Evolutionary conservation across 2,113 vertebrate genomes (phyloP).

Genomic region (Pimephales promelas): DNA sequence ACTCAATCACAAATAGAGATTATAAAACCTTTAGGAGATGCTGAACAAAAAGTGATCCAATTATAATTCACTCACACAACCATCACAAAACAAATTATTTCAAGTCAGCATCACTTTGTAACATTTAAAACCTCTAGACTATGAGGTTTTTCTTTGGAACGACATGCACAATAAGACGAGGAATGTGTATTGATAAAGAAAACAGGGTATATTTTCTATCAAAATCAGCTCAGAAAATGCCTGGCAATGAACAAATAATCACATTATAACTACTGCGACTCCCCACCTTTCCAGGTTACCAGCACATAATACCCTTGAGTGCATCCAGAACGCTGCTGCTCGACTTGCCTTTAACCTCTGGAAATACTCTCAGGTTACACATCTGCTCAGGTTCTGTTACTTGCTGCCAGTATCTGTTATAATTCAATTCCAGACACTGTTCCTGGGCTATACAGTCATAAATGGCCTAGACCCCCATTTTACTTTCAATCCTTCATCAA

Average conservation of each 20-base stretch:
- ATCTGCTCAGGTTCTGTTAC: constrained; percentile 33
- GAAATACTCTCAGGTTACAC: constrained; percentile 33
- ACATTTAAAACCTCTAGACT: background rate
- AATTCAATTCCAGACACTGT: constrained; percentile 40
- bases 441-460: background rate
- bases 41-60: background rate
- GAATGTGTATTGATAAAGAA: background rate
- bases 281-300: background rate
- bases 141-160: background rate
- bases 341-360: constrained; percentile 34
- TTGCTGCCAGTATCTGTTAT: constrained; percentile 13
- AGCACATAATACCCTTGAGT: constrained; percentile 2
- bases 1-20: constrained; percentile 17
- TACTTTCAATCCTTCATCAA: constrained; percentile 32
- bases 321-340: constrained; percentile 10
- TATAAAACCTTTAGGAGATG: constrained; percentile 2
- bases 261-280: constrained; percentile 27
- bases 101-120: background rate
- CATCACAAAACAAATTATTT: background rate
- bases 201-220: background rate
- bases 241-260: constrained; percentile 15
- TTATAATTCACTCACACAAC: background rate
- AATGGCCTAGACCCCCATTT: constrained; percentile 22
- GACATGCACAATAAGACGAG: background rate
- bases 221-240: constrained; percentile 9